Percentiles rank a stretch among this genome's conserved stretches.
phyloP scores from a whole-genome alignment of 2,113 vertebrate genomes.

The Nibea coibor region DNA sequence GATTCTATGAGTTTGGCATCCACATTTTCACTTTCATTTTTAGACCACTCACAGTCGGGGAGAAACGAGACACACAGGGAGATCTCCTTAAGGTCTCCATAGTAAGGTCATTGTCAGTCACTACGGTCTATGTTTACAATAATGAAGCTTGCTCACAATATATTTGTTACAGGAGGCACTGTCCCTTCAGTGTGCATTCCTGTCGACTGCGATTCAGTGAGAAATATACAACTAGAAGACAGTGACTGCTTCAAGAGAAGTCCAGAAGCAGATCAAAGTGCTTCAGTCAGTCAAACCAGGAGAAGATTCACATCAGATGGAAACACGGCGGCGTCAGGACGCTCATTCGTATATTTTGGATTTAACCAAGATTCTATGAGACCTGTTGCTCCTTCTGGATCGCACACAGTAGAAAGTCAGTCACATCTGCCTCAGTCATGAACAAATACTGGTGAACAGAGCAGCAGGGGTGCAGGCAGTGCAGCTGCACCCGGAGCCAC shows the following conservation, averaged over 20 bases:
- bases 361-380: background rate
- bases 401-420: conserved; percentile 15
- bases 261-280: background rate
- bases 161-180: conserved; percentile 13
- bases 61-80: background rate
- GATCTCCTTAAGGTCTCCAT: conserved; percentile 9
- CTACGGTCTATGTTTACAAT: background rate
- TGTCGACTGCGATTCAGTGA: background rate
- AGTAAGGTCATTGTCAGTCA: background rate
- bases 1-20: background rate
- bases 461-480: conserved; percentile 37
- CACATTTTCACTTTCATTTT: conserved; percentile 35
- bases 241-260: background rate
- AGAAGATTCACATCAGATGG: background rate
- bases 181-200: background rate
- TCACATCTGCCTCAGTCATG: conserved; percentile 29
- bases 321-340: background rate
- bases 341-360: background rate
- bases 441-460: conserved; percentile 23
- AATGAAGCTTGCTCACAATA: background rate
- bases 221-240: background rate
- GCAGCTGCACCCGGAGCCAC: conserved; percentile 54
- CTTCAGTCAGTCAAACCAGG: background rate
- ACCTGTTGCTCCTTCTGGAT: background rate
- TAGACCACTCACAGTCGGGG: no score